phyloP scores from a whole-genome alignment of 2,113 vertebrate species.

The Carettochelys insculpta region DNA sequence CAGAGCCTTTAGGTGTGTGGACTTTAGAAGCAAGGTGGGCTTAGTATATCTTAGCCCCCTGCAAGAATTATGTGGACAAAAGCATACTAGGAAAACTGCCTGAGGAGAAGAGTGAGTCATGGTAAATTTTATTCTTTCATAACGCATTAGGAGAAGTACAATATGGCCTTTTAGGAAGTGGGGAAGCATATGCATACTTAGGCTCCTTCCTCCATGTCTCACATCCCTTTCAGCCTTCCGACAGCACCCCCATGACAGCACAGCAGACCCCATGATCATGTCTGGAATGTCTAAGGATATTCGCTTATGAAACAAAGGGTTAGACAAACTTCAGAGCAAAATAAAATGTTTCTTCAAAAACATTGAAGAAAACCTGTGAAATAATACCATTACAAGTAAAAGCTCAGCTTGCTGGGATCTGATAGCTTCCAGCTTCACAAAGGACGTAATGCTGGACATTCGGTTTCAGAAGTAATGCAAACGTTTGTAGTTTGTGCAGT shows the following conservation, averaged over 20 bases:
- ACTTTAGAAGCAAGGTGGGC: conserved; percentile 45
- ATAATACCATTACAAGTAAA: neutral
- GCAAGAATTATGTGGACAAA: neutral
- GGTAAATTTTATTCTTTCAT: neutral
- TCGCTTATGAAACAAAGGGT: rapidly evolving
- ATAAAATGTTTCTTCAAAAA: neutral
- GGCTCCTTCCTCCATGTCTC: neutral
- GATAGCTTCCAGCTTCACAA: neutral
- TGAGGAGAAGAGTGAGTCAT: rapidly evolving
- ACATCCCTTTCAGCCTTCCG: rapidly evolving
- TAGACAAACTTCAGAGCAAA: rapidly evolving
- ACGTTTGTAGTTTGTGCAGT: neutral
- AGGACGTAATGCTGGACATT: rapidly evolving
- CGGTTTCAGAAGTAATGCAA: neutral
- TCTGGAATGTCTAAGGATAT: neutral
- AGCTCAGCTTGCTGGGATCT: neutral
- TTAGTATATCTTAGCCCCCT: neutral
- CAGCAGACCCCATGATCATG: neutral
- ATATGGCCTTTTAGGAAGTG: rapidly evolving
- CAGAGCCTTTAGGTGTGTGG: neutral
- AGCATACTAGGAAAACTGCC: neutral
- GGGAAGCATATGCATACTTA: rapidly evolving
- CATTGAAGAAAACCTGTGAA: neutral
- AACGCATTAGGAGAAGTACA: neutral
- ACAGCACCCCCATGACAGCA: rapidly evolving